Base-by-base conservation (phyloP, 2,888 invertebrate species). In the Melangyna quadrimaculata region DNA sequence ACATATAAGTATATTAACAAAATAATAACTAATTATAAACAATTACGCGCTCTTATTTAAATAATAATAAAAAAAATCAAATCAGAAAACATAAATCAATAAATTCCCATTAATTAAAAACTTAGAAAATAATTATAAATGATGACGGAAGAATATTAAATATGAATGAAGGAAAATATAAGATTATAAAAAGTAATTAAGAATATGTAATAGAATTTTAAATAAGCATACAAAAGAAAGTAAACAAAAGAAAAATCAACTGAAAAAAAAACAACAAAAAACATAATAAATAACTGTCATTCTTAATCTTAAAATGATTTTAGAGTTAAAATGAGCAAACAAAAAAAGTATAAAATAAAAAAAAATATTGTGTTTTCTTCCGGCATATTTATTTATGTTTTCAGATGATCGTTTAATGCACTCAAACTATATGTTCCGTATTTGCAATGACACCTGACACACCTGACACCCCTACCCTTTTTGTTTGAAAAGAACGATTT, bases 301-400 rank as follows among this genome's bases (percentile, higher is more conserved):
- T 88, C 87, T 88, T 87, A 88, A 86, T 87, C 87, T 86, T 88
- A 88, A 86, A 86, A 88, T 87, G 87, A 88, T 88, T 88, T 87
- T 87, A 88, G 87, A 87, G 88, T 88, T 87, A 87, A 87, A 87
- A 87, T 73, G 70, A 78, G 79, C 87, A 82, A 82, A 82, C 78
- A 87, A 82, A 87, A 86, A 86, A 86, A 48, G 67, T 77, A 80
- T 77, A 86, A 86, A 81, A 81, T 73, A 77, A 84, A 77, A 84
- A 75, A 84, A 72, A 45, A 69, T 29, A 53, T n/a, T 43, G 29
- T 45, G 29, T 59, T 79, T 71, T 67, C 29, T 69, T 65, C 1
- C 9, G 0, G 3, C 27, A 3, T 27, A 17, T n/a, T 1, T 8
- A 45, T 45, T 40, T 40, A 7, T 7, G 40, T 9, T 37, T 37